Base-by-base conservation (phyloP, 23 tunicate genomes). In the Clavelina lepadiformis region DNA sequence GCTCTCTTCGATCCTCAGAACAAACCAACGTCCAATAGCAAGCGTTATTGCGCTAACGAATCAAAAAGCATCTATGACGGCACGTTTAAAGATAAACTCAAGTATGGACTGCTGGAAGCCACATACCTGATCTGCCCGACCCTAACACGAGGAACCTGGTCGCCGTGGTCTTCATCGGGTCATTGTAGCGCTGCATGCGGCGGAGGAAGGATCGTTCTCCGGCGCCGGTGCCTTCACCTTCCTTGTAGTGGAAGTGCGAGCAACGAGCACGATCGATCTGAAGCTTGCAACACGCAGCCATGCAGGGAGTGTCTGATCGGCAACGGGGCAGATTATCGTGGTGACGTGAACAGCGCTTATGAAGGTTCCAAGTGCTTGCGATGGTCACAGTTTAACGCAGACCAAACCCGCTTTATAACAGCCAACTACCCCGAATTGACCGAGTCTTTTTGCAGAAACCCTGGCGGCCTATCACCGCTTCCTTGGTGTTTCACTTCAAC, bases 401-500 rank as follows among this genome's bases (percentile, higher is more conserved):
- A 57, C 3, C 13, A 58, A 20, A 58, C 67, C 23, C n/a, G 34
- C 44, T 74, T 74, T 34, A 72, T 55, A 47, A 66, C 82, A 11
- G 29, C 33, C 5, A 35, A 68, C 4, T 61, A 63, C 63, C 34
- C 49, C 15, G 73, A 70, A 27, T 38, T 78, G 36, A 30, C 36
- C 28, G 67, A 36, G 34, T 67, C 38, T 23, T 79, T 23, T 74
- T 87, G 86, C 54, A 75, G 96, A 20, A 87, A 87, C 52, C 96
- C 96, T 27, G 72, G 67, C 20, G 82, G 74, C 3, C 25, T 0
- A 3, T 21, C 35, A 3, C 31, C 68, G 3, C 37, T 79, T 0
- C 96, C 96, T 21, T 87, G 96, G 96, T 87, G 96, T 61, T 87
- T 52, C 38, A 28, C 46, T 31, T 60, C 22, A 25, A 58, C 35